Percentiles rank a stretch among this genome's conserved stretches.
These are phyloP conservation scores for Pogonognathellus flavescens DNA, from an alignment of 1,140 invertebrate species.

Conservation along the genomic window DNA sequence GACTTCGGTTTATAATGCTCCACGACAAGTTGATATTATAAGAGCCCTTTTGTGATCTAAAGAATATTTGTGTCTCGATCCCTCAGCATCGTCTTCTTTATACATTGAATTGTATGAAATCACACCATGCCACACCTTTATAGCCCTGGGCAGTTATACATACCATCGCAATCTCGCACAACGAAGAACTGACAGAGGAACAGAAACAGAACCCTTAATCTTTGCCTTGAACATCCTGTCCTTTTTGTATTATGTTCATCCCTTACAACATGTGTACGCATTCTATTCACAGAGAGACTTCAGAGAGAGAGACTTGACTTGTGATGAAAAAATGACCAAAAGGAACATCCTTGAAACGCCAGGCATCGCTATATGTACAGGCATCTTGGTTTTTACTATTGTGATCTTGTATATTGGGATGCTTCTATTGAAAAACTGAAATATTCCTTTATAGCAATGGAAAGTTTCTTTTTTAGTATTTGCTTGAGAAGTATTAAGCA, in stretches of 20 bases:
- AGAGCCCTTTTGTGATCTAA: constrained; percentile 22
- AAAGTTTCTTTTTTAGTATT: no score
- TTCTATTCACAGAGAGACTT: background rate
- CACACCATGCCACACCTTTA: constrained; percentile 16
- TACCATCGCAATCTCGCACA: constrained; percentile 41
- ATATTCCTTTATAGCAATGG: no score
- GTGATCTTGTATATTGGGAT: no score
- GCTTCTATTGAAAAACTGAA: no score
- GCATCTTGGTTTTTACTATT: no score
- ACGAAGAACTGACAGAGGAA: constrained; percentile 20
- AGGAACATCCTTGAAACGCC: constrained; percentile 16
- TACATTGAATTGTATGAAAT: background rate
- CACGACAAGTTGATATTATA: constrained; percentile 16
- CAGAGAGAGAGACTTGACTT: background rate
- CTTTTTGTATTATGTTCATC: background rate
- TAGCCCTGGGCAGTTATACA: constrained; percentile 26
- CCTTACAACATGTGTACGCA: background rate
- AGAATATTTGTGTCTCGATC: constrained; percentile 11
- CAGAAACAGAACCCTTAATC: constrained; percentile 33
- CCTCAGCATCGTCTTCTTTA: background rate
- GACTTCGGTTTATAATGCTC: no score
- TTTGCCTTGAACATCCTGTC: constrained; percentile 31
- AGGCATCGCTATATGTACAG: no score
- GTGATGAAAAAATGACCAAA: constrained; percentile 42
- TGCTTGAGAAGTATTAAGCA: no score